Conservation (phyloP, 1,140 invertebrate species). For the Macrosteles quadrilineatus region DNA sequence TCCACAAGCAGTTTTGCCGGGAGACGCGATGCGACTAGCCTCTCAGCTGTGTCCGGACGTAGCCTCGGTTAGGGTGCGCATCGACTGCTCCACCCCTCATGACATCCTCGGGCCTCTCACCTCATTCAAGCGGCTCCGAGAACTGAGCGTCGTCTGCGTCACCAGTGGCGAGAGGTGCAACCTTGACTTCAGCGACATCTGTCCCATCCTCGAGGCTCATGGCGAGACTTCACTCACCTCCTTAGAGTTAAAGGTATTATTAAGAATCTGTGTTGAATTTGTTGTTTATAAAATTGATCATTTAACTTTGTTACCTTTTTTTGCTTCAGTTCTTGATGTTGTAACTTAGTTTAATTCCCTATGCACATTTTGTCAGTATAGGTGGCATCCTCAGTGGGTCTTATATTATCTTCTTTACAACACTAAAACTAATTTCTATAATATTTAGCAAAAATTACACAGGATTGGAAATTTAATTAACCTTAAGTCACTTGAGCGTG, state of each 20-base stretch:
- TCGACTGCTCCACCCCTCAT: slow-evolving; percentile 43
- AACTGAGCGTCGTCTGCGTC: slow-evolving; percentile 46
- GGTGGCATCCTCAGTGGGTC: no score
- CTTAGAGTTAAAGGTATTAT: slow-evolving; percentile 45
- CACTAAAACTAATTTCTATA: no score
- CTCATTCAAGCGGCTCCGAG: slow-evolving; percentile 35
- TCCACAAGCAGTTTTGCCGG: slow-evolving; percentile 39
- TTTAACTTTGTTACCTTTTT: neutral
- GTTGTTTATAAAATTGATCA: neutral
- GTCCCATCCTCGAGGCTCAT: slow-evolving; percentile 40
- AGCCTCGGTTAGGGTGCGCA: slow-evolving; percentile 34
- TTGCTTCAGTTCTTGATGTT: no score
- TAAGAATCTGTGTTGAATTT: neutral
- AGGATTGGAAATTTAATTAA: no score
- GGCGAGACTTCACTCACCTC: slow-evolving; percentile 35
- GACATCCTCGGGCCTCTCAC: slow-evolving; percentile 41
- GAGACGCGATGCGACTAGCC: slow-evolving; percentile 42
- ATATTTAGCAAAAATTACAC: no score
- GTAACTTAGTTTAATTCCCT: no score
- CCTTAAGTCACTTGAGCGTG: no score
- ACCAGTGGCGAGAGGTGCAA: slow-evolving; percentile 43
- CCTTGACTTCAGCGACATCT: slow-evolving; percentile 44
- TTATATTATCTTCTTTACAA: no score
- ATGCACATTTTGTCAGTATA: no score
- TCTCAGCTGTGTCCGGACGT: slow-evolving; percentile 42